Evolutionary conservation across 1,140 invertebrate genomes (phyloP).

Genomic region (Monomorium pharaonis): DNA sequence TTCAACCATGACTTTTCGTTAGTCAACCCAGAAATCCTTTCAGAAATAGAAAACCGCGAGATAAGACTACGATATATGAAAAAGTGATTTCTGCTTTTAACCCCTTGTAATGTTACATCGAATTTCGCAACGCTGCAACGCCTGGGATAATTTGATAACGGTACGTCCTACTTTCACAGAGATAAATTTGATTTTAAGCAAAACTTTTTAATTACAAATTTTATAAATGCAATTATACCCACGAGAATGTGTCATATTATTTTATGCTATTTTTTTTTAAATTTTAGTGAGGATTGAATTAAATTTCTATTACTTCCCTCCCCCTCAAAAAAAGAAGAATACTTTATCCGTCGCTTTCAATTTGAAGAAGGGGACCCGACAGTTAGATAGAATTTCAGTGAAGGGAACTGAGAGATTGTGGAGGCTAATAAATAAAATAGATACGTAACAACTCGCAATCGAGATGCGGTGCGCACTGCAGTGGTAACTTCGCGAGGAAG

Average conservation of each 20-base stretch:
- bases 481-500: slow-evolving; percentile 12
- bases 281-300: not conserved
- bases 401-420: slow-evolving; percentile 8
- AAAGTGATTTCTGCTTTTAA: not conserved
- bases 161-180: slow-evolving; percentile 6
- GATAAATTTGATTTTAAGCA: not conserved
- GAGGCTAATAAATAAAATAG: slow-evolving; percentile 30
- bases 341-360: not conserved
- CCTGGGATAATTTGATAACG: slow-evolving; percentile 1
- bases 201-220: slow-evolving; percentile 16
- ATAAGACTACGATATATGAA: not conserved
- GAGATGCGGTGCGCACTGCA: slow-evolving; percentile 13
- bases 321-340: no score
- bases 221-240: not conserved
- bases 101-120: not conserved
- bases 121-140: not conserved
- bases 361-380: not conserved
- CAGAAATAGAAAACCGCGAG: slow-evolving; percentile 17
- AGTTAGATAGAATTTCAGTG: not conserved
- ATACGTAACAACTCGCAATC: slow-evolving; percentile 11
- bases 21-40: slow-evolving; percentile 34
- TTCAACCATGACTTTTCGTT: slow-evolving; percentile 20
- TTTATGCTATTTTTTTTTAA: not conserved
- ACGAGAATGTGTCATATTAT: not conserved
- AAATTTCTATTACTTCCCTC: not conserved